Base-by-base conservation (phyloP, 2,797 vertebrate genomes). In the Florisuga fusca region DNA sequence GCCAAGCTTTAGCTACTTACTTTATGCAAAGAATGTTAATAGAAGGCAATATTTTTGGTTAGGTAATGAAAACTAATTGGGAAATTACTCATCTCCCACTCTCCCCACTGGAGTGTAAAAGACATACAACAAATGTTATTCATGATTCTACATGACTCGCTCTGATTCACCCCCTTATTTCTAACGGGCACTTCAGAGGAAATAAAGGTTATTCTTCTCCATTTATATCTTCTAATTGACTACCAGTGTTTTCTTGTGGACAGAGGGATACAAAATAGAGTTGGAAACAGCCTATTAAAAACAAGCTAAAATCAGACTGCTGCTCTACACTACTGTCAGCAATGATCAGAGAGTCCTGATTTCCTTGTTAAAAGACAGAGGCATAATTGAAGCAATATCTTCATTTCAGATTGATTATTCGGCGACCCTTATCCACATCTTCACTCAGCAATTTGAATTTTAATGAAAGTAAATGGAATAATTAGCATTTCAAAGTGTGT, bases 401-500 rank as follows among this genome's bases (percentile, higher is more conserved):
- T 98, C 98, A 97, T 97, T 98, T 98, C 97, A 97, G 97, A 98
- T 97, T 98, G 98, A 98, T 98, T 98, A 98, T 98, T 97, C 59
- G 6, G 93, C 76, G 88, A 98, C 98, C 98, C 98, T 98, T 98
- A 98, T 97, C 96, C 89, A 76, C 97, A 98, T 98, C 98, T 98
- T 98, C 98, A 98, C 97, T 98, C 94, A 96, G 96, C 96, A 98
- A 98, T 98, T 98, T 98, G 98, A 98, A 98, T 98, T 98, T 98
- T 98, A 98, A 98, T 98, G 98, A 98, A 98, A 98, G 98, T 95
- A 98, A 98, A 98, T 98, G 97, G 96, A 98, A 98, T 98, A 98
- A 98, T 98, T 98, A 98, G 96, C 98, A 98, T 98, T 98, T 98
- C 98, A 98, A 98, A 98, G 97, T 98, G 87, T 97, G 97, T 98